Conservation (phyloP, 2,113 vertebrate genomes). For the Stigmatopora argus region DNA sequence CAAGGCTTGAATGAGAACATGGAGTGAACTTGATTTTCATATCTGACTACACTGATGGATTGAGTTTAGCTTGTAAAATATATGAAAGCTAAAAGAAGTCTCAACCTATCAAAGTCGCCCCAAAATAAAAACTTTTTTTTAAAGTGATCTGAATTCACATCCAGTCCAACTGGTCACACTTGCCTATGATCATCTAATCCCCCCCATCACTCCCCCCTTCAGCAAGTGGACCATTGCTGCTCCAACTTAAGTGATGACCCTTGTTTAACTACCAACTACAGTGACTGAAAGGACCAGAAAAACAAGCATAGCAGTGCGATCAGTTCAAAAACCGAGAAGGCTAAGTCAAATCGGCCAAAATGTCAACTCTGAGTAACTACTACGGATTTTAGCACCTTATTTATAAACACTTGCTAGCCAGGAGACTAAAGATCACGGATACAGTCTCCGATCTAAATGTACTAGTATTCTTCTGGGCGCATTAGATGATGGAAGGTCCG, state of each 20-base stretch:
- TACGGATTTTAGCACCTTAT: not conserved
- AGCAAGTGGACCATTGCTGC: not conserved
- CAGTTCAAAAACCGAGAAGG: not conserved
- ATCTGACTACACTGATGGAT: too few species aligned
- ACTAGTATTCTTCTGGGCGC: not conserved
- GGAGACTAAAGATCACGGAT: not conserved
- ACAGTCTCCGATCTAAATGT: not conserved
- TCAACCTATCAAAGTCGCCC: too few species aligned
- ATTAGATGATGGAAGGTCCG: not conserved
- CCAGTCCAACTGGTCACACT: too few species aligned
- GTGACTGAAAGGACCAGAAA: constrained; percentile 64
- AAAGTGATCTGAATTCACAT: too few species aligned
- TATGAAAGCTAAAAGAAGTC: too few species aligned
- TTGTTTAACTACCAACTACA: constrained; percentile 29
- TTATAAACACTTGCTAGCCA: not conserved
- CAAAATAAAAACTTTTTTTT: too few species aligned
- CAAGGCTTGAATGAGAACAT: too few species aligned
- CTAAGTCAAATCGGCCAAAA: not conserved
- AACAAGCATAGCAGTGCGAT: constrained; percentile 54
- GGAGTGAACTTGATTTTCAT: too few species aligned
- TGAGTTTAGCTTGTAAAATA: too few species aligned
- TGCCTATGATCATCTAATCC: not conserved
- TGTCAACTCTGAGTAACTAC: not conserved
- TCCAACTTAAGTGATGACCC: constrained; percentile 23
- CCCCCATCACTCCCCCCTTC: not conserved